phyloP scores from a whole-genome alignment of 2,888 invertebrate genomes.

The Drosophila melanosoma region DNA sequence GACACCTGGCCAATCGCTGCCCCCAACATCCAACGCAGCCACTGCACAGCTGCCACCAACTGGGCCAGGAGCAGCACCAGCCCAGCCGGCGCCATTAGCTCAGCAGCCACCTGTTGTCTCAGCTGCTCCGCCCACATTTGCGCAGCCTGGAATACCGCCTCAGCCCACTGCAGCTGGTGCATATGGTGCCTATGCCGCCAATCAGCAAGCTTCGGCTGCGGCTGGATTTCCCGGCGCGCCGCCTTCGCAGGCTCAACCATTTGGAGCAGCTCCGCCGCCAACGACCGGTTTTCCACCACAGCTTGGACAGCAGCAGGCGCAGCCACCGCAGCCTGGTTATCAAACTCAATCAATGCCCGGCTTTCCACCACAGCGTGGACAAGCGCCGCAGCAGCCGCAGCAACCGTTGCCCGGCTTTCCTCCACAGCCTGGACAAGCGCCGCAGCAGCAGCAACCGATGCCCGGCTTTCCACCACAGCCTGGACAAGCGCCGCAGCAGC shows the following conservation, averaged over 20 bases:
- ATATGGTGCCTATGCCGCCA: slow-evolving; percentile 44
- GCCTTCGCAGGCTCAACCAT: slow-evolving; percentile 35
- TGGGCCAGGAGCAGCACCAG: slow-evolving; percentile 6
- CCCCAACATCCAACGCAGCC: slow-evolving; percentile 28
- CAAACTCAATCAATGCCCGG: slow-evolving; percentile 64
- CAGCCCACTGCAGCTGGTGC: slow-evolving; percentile 40
- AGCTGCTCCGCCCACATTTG: slow-evolving; percentile 21
- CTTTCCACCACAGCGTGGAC: slow-evolving; percentile 71
- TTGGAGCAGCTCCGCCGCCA: slow-evolving; percentile 39
- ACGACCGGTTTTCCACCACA: slow-evolving; percentile 57
- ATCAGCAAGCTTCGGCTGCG: slow-evolving; percentile 25
- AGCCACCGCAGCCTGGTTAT: slow-evolving; percentile 33
- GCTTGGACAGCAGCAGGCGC: slow-evolving; percentile 55
- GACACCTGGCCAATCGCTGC: slow-evolving; percentile 36
- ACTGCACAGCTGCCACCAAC: slow-evolving; percentile 20
- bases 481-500: slow-evolving; percentile 15
- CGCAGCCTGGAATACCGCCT: slow-evolving; percentile 26
- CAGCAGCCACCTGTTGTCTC: slow-evolving; percentile 14
- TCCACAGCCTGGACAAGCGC: slow-evolving; percentile 62
- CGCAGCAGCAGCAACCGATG: slow-evolving; percentile 3
- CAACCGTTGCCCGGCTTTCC: slow-evolving; percentile 60
- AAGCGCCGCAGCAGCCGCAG: slow-evolving; percentile 12
- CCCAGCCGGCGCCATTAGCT: slow-evolving; percentile 12
- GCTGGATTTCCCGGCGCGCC: slow-evolving; percentile 38
- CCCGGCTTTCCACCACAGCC: slow-evolving; percentile 39